Evolutionary conservation across 2,797 vertebrate species (phyloP).

Genomic region (Crypturellus tataupa): DNA sequence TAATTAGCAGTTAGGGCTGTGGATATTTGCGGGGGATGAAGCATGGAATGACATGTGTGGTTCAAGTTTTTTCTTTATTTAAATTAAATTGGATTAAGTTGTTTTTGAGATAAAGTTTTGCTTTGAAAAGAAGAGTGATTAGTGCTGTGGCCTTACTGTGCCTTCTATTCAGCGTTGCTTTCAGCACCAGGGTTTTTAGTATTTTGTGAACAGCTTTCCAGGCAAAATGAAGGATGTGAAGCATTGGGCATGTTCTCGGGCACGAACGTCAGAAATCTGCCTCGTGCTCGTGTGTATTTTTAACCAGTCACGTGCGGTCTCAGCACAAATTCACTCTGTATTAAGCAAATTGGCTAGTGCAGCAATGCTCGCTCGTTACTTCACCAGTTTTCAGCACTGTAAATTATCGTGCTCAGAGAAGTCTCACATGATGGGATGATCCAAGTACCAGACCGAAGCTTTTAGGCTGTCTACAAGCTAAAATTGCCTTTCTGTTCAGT

Average conservation of each 20-base stretch:
- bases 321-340: constrained; percentile 34
- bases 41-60: neutral
- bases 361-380: constrained; percentile 21
- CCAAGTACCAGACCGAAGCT: neutral
- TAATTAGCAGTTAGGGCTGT: neutral
- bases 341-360: constrained; percentile 45
- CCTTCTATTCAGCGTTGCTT: neutral
- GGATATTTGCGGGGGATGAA: neutral
- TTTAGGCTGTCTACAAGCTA: neutral
- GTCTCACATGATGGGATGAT: neutral
- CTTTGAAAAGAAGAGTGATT: neutral
- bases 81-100: no score
- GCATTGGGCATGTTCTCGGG: constrained; percentile 6
- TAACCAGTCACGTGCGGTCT: neutral
- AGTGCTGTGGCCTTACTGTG: neutral
- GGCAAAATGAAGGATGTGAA: neutral
- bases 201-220: neutral
- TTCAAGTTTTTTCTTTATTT: neutral
- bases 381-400: constrained; percentile 46
- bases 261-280: constrained; percentile 15
- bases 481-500: neutral
- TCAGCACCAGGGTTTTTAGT: neutral
- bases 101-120: neutral
- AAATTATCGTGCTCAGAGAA: constrained; percentile 32
- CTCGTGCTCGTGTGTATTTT: constrained; percentile 1